Percentiles rank a stretch among this genome's conserved stretches.
phyloP scores from a whole-genome alignment of 92 coral and sea anemone genomes.

The Metridium senile region DNA sequence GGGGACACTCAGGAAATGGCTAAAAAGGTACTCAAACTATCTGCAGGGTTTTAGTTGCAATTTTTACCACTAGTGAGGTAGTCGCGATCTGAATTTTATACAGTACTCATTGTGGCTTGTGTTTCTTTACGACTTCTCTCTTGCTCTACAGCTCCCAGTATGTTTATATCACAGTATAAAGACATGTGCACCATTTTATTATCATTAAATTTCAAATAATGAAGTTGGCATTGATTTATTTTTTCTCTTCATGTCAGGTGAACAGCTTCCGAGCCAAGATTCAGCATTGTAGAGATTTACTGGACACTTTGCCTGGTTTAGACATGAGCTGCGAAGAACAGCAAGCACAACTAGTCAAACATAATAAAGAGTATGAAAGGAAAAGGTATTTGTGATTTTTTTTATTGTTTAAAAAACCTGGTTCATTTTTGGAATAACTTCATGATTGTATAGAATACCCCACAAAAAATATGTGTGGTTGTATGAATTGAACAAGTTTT shows the following conservation, averaged over 20 bases:
- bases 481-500: too few relatives aligned
- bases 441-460: too few relatives aligned
- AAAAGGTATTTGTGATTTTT: conserved; percentile 78
- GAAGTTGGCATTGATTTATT: neutral
- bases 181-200: too few relatives aligned
- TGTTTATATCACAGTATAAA: too few relatives aligned
- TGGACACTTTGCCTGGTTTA: conserved; percentile 89
- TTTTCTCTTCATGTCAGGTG: neutral
- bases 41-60: neutral
- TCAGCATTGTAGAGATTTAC: conserved; percentile 89
- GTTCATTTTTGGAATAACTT: too few relatives aligned
- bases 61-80: too few relatives aligned
- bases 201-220: neutral
- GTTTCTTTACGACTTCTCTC: too few relatives aligned
- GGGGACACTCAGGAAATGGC: conserved; percentile 94
- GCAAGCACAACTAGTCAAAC: conserved; percentile 64
- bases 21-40: conserved; percentile 69
- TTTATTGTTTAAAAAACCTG: too few relatives aligned
- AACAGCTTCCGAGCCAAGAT: conserved; percentile 70
- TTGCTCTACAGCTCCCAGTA: too few relatives aligned
- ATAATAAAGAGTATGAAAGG: conserved; percentile 71
- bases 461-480: too few relatives aligned
- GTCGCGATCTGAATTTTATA: too few relatives aligned
- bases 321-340: conserved; percentile 89
- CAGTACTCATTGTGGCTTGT: too few relatives aligned